A percentile compares a stretch with the other conserved stretches of the same genome.
These are phyloP conservation scores for Parnassius mnemosyne DNA, from an alignment of 2,888 invertebrate genomes.

Conservation along the genomic window DNA sequence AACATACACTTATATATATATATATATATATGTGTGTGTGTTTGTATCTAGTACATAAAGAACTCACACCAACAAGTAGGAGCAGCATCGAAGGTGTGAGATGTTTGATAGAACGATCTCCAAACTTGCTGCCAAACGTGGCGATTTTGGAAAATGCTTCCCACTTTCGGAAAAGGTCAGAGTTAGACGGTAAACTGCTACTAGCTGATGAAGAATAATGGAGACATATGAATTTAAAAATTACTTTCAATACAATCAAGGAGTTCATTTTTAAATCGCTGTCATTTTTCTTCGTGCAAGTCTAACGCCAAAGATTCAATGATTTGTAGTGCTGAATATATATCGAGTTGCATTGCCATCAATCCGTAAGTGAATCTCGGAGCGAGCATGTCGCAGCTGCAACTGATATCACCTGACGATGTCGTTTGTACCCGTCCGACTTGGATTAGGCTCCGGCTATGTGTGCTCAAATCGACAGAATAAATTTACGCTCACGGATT, in stretches of 20 bases:
- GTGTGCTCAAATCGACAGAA: slow-evolving; percentile 48
- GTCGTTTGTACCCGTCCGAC: slow-evolving; percentile 65
- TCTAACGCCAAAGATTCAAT: slow-evolving; percentile 33
- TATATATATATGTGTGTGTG: too few species aligned
- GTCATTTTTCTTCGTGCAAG: slow-evolving; percentile 11
- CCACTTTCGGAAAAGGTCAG: too few species aligned
- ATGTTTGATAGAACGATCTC: too few species aligned
- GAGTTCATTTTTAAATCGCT: neutral
- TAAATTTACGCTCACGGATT: slow-evolving; percentile 52
- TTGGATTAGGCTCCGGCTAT: slow-evolving; percentile 51
- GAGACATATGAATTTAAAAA: neutral
- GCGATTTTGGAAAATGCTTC: too few species aligned
- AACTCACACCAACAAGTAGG: too few species aligned
- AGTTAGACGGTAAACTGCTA: too few species aligned
- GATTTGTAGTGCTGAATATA: slow-evolving; percentile 50
- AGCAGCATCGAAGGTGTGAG: too few species aligned
- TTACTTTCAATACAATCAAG: neutral
- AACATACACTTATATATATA: too few species aligned
- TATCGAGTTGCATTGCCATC: slow-evolving; percentile 64
- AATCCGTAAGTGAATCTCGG: slow-evolving; percentile 66
- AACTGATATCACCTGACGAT: slow-evolving; percentile 68
- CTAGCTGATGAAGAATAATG: too few species aligned
- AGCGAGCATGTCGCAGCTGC: slow-evolving; percentile 56
- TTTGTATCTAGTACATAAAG: too few species aligned
- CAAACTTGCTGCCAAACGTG: too few species aligned